Base-by-base conservation (phyloP, 1,140 invertebrate genomes). In the Meloidogyne exigua region DNA sequence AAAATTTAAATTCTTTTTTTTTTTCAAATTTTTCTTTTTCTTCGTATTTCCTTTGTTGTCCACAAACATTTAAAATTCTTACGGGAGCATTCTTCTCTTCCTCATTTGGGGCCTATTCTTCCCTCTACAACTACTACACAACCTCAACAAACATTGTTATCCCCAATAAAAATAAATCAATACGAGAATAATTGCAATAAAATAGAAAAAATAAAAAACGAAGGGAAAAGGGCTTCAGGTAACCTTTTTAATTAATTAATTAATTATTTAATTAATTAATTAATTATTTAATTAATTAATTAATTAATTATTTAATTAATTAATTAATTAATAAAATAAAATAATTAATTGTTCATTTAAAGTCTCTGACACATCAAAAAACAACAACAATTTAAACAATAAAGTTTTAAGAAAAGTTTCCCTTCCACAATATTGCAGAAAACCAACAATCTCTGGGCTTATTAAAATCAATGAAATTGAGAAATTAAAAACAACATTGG, bases 41-140 rank as follows among this genome's bases (percentile, higher is more conserved):
- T 75, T 26, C 79, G 79, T 5, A 80, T 80, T 63, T 80, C 79
- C 15, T 36, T 80, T 11, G 78, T 80, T 13, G 79, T 80, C 13
- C 79, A 77, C 67, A 32, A 64, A 5, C 79, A 80, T 68, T 28
- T 80, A 42, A 80, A 72, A 26, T 80, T 80, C 36, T 44, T 80
- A 15, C 13, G 42, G 36, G 68, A 68, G 23, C 79, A 80, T 44
- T 78, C 49, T 2, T 57, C 49, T 7, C n/a, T 57, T n/a, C 77
- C 65, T 9, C 72, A n/a, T 25, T 63, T n/a, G 10, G 66, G 4
- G 15, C 28, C 28, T 32, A 32, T 13, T 13, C 57, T 11, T 21
- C 26, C 18, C 13, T 0, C n/a, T 21, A 18, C 15, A 13, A 26
- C 72, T 7, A 21, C 5, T 15, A 73, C 5, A 25, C 23, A 4